phyloP scores from a whole-genome alignment of 2,888 invertebrate species.

The Macrophya annulata region DNA sequence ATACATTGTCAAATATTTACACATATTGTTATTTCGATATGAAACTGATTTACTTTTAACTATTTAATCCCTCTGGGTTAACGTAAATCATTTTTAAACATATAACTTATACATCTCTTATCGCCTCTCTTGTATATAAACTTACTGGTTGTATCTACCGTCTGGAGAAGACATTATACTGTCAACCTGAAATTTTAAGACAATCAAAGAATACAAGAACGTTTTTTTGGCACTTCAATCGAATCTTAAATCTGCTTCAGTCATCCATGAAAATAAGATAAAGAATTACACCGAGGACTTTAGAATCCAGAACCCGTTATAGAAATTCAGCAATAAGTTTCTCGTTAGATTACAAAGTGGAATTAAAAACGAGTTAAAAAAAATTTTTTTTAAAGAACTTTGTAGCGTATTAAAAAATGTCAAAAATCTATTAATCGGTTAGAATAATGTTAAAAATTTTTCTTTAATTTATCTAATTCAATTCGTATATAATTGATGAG shows the following conservation, averaged over 20 bases:
- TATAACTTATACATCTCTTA: neutral
- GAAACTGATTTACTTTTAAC: neutral
- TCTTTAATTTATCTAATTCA: neutral
- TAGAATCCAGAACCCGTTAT: neutral
- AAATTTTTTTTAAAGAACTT: neutral
- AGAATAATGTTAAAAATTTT: neutral
- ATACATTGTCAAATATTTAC: no score
- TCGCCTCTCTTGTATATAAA: neutral
- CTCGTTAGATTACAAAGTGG: neutral
- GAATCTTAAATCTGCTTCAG: conserved; percentile 20
- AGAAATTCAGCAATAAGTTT: neutral
- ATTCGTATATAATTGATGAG: neutral
- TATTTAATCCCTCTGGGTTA: neutral
- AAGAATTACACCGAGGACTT: conserved; percentile 36
- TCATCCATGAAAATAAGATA: conserved; percentile 36
- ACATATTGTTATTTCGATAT: neutral
- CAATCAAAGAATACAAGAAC: conserved; percentile 28
- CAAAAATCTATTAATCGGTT: neutral
- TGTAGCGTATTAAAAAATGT: neutral
- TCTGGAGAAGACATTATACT: neutral
- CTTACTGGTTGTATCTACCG: conserved; percentile 19
- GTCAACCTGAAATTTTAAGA: conserved; percentile 32
- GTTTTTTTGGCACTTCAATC: conserved; percentile 2
- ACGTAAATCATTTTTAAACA: neutral
- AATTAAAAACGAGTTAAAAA: neutral